These are phyloP conservation scores for Drosophila elegans DNA, from an alignment of 1,140 invertebrate genomes.

Conservation along the genomic window DNA sequence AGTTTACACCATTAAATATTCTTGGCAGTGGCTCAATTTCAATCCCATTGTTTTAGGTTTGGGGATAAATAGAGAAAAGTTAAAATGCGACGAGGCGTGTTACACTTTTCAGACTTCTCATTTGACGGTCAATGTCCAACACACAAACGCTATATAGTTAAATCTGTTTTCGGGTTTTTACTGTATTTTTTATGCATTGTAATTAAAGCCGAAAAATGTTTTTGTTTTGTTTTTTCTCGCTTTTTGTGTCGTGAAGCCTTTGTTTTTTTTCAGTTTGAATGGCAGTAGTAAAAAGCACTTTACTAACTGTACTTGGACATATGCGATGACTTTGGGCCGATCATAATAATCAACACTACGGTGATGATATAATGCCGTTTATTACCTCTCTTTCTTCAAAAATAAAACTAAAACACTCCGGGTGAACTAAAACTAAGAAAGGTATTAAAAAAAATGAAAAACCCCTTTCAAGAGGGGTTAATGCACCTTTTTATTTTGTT, in stretches of 20 bases:
- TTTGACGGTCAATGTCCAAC: constrained; percentile 53
- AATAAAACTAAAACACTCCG: constrained; percentile 6
- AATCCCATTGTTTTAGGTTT: constrained; percentile 9
- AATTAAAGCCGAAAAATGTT: constrained; percentile 46
- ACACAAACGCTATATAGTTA: constrained; percentile 9
- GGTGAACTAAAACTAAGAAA: not conserved
- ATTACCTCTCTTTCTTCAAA: constrained; percentile 5
- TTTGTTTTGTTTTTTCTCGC: constrained; percentile 32
- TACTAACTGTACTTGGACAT: constrained; percentile 40
- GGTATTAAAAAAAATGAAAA: not conserved
- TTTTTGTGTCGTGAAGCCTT: constrained; percentile 26
- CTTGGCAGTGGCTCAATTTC: constrained; percentile 7
- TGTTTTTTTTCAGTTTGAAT: constrained; percentile 3
- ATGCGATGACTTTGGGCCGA: constrained; percentile 21
- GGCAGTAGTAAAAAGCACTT: constrained; percentile 44
- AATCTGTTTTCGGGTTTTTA: constrained; percentile 37
- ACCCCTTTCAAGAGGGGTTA: not conserved
- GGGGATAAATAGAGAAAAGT: constrained; percentile 1
- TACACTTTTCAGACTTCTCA: constrained; percentile 33
- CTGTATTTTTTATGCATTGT: constrained; percentile 44
- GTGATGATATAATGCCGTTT: constrained; percentile 45
- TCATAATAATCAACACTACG: constrained; percentile 21
- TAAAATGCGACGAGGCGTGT: constrained; percentile 47
- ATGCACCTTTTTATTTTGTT: not conserved
- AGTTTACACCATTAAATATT: constrained; percentile 13